Percentiles rank a stretch among this genome's conserved stretches.
phyloP scores from a whole-genome alignment of 2,888 invertebrate species.

The Eupithecia vulgata region DNA sequence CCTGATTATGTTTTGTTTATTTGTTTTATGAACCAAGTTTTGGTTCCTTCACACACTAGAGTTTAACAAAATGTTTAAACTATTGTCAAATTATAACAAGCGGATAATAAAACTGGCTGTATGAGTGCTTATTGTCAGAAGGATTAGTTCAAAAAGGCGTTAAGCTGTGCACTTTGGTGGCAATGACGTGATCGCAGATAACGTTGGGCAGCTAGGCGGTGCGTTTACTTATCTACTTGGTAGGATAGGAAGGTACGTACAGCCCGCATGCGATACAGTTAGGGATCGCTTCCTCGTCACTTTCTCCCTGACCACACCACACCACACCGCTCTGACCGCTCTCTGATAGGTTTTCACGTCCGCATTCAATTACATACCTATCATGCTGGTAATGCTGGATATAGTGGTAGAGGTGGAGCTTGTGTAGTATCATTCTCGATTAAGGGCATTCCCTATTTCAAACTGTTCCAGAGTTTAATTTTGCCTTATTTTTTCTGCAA shows the following conservation, averaged over 20 bases:
- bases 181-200: conserved; percentile 13
- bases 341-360: conserved; percentile 37
- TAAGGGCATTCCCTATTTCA: background rate
- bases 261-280: conserved; percentile 46
- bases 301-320: conserved; percentile 46
- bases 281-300: conserved; percentile 53
- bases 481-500: background rate
- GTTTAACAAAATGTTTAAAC: no score
- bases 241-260: no score
- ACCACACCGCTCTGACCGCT: conserved; percentile 47
- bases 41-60: no score
- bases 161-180: background rate
- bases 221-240: conserved; percentile 23
- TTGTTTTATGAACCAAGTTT: no score
- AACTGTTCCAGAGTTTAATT: background rate
- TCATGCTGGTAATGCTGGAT: background rate
- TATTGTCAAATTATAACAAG: no score
- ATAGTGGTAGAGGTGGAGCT: background rate
- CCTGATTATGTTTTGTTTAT: no score
- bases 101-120: no score
- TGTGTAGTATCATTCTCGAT: background rate
- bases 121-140: conserved; percentile 1
- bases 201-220: background rate
- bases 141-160: background rate
- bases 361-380: conserved; percentile 20